Evolutionary conservation across 2,888 invertebrate species (phyloP).

Genomic region (Drosophila merina): DNA sequence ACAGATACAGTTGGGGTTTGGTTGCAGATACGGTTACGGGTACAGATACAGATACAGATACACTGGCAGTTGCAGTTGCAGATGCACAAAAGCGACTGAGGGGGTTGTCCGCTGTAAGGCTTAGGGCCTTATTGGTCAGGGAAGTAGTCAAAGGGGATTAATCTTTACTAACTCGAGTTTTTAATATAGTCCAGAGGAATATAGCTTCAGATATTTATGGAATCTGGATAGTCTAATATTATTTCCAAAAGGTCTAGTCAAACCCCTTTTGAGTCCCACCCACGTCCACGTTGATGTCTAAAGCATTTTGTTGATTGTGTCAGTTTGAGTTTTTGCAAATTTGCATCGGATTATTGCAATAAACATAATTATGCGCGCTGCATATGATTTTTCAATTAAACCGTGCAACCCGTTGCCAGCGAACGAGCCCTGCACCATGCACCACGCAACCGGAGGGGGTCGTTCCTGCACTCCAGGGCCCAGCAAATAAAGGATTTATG

Average conservation of each 20-base stretch:
- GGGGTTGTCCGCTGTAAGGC: neutral
- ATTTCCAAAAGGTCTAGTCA: too few species aligned
- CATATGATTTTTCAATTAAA: slow-evolving; percentile 83
- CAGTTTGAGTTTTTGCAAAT: slow-evolving; percentile 74
- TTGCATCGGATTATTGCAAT: slow-evolving; percentile 81
- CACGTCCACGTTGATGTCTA: slow-evolving; percentile 41
- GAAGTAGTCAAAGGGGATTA: neutral
- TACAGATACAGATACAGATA: slow-evolving; percentile 7
- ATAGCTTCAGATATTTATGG: too few species aligned
- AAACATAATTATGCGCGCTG: slow-evolving; percentile 82
- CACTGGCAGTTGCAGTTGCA: neutral
- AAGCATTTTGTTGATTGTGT: slow-evolving; percentile 58
- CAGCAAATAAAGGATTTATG: slow-evolving; percentile 42
- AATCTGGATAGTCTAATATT: too few species aligned
- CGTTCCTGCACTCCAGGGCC: slow-evolving; percentile 20
- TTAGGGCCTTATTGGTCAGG: neutral
- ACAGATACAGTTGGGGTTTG: slow-evolving; percentile 10
- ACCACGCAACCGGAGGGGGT: slow-evolving; percentile 1
- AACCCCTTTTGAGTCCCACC: neutral
- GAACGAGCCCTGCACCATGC: too few species aligned
- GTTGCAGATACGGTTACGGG: slow-evolving; percentile 11
- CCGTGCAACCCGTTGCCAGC: slow-evolving; percentile 63
- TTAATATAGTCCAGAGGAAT: too few species aligned
- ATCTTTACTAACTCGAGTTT: too few species aligned
- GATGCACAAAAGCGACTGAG: slow-evolving; percentile 9